phyloP scores from a whole-genome alignment of 2,888 invertebrate species.

The Nesidiocoris tenuis region DNA sequence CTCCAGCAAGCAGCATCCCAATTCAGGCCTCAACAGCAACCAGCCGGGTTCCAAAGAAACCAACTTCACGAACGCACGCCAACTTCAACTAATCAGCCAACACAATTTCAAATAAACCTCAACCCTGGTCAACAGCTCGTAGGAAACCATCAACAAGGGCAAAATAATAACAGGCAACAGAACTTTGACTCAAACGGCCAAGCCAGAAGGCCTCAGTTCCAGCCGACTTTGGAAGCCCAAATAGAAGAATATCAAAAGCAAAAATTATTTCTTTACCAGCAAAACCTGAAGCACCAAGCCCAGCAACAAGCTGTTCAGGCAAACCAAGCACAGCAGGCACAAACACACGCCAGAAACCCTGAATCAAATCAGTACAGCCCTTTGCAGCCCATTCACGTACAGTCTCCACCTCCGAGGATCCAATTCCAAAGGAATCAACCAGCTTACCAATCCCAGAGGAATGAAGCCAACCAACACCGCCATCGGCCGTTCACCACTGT shows the following conservation, averaged over 20 bases:
- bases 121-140: constrained; percentile 47
- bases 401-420: constrained; percentile 25
- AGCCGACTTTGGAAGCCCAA: constrained; percentile 40
- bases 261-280: constrained; percentile 52
- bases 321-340: constrained; percentile 21
- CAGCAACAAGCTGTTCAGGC: constrained; percentile 43
- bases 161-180: constrained; percentile 52
- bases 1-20: constrained; percentile 49
- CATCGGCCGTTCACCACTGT: neutral
- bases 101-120: constrained; percentile 16
- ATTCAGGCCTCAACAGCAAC: constrained; percentile 49
- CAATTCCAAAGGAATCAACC: constrained; percentile 54
- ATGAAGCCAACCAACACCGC: neutral
- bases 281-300: constrained; percentile 54
- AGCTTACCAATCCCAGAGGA: constrained; percentile 55
- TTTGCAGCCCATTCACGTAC: constrained; percentile 46
- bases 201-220: constrained; percentile 31
- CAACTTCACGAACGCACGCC: constrained; percentile 54
- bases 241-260: constrained; percentile 50
- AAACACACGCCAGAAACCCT: constrained; percentile 39
- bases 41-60: constrained; percentile 53
- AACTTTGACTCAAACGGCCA: constrained; percentile 23
- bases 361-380: constrained; percentile 39
- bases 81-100: constrained; percentile 47
- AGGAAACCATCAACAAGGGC: constrained; percentile 56